Base-by-base conservation (phyloP, 2,113 vertebrate species). In the Calyptomena viridis region DNA sequence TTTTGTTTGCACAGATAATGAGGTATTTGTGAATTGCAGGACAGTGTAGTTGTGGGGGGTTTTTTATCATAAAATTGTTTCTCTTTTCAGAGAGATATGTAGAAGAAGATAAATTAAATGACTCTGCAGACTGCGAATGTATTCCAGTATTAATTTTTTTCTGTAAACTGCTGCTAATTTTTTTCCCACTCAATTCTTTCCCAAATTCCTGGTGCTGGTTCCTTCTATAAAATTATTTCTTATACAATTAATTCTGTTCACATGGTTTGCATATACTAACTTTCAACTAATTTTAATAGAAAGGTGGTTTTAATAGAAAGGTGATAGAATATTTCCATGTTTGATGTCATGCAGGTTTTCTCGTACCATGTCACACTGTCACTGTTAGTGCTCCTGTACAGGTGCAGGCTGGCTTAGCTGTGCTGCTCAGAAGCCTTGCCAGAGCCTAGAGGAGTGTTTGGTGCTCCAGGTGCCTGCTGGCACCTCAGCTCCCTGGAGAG, bases 291-390 rank as follows among this genome's bases (percentile, higher is more conserved):
- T 35, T 58, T 31, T 22, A 52, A 18, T 2, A 18, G 25, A 39
- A 78, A 66, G 42, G 19, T 18, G 35, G 47, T 27, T 58, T 33
- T 22, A 52, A 21, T 2, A 18, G 25, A 35, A 77, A 69, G 42
- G 19, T 19, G 39, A 46, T 22, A 71, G 76, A 75, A n/a, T 11
- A 12, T 14, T 67, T 77, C 39, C 23, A 7, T 15, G 17, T 72
- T 37, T n/a, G 33, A 87, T 72, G 42, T 35, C 24, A 16, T 24
- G 67, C 20, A 18, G 22, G 11, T 20, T 35, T 66, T 64, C 28
- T 15, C 39, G n/a, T 18, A 19, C 42, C 3, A 4, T 4, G 23
- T 22, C 9, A 1, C 2, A 0, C 14, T 21, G 20, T 14, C 35
- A 11, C 18, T 12, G 30, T 33, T 23, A 15, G 44, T 39, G 42